Evolutionary conservation across 2,113 vertebrate species (phyloP), one percentile per base, ranked within the genome.

Genomic region (Natator depressus): DNA sequence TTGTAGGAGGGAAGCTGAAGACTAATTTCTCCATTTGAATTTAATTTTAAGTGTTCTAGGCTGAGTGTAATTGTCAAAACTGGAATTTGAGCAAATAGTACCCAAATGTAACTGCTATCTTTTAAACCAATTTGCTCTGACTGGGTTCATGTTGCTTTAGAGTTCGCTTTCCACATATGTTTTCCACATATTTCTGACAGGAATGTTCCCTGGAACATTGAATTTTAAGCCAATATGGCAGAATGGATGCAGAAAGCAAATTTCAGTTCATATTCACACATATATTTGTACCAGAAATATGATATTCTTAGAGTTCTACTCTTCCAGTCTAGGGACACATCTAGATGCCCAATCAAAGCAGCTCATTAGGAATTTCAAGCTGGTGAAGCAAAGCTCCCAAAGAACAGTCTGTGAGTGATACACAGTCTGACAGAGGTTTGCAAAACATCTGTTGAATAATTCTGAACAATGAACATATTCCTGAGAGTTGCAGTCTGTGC

Each of bases 391-490:
- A 38, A 38, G 17, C 35, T 22, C 19, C n/a, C 65, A 72, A 72
- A 72, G 17, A 38, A 69, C 17, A n/a, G 16, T 38, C n/a, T 69
- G 35, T 19, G 65, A 38, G n/a, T 1, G 31, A n/a, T 20, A 72
- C 35, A 38, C 19, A 72, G 65, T 17, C 12, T 88, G 24, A 29
- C 19, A 78, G 10, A 4, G 42, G 5, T 82, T 92, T 57, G 84
- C 50, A 93, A 83, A 89, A 79, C 1, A 0, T 57, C 89, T 46
- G 31, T 91, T 57, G 42, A 86, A 85, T 49, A 87, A 92, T 69
- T 10, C 4, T 69, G 55, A 62, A 46, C 65, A n/a, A 17, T 1
- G 27, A 85, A 86, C 0, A 0, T 0, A 0, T 85, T 90, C 59
- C 9, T 13, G 22, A 42, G 24, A 46, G 72, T 76, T 25, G 24